phyloP scores from a whole-genome alignment of 2,888 invertebrate species.

The Coenonympha arcania region DNA sequence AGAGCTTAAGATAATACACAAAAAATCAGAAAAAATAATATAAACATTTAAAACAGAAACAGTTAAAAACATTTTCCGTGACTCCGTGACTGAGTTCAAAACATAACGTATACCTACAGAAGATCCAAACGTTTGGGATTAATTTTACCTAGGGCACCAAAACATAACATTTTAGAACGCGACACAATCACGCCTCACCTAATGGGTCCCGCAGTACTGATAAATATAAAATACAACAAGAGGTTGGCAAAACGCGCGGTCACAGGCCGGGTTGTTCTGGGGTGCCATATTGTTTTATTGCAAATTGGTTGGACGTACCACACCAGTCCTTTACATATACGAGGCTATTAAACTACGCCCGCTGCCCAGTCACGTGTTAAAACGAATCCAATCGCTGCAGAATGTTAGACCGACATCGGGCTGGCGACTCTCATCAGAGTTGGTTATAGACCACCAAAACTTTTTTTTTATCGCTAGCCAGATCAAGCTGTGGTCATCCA shows the following conservation, averaged over 20 bases:
- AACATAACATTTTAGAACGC: conserved; percentile 36
- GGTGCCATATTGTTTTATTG: conserved; percentile 72
- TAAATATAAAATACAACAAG: conserved; percentile 39
- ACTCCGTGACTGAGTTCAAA: background rate
- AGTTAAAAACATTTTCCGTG: background rate
- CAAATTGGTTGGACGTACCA: conserved; percentile 72
- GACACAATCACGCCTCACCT: conserved; percentile 49
- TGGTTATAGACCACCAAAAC: conserved; percentile 29
- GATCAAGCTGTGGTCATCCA: background rate
- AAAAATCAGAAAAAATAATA: too few relatives aligned
- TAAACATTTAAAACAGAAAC: background rate
- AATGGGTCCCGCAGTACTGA: conserved; percentile 46
- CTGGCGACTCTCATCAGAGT: conserved; percentile 42
- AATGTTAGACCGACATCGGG: conserved; percentile 45
- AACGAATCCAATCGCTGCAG: conserved; percentile 69
- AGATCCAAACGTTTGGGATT: background rate
- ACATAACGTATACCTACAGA: background rate
- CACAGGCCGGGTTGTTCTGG: conserved; percentile 48
- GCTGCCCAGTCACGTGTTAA: conserved; percentile 70
- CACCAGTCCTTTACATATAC: conserved; percentile 73
- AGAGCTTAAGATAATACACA: too few relatives aligned
- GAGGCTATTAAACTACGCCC: conserved; percentile 69
- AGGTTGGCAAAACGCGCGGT: conserved; percentile 33
- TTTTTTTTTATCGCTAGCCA: background rate
- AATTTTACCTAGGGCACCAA: background rate